Percentiles rank a stretch among this genome's conserved stretches.
These are phyloP conservation scores for Salmo trutta DNA, from an alignment of 2,797 vertebrate genomes.

Conservation along the genomic window DNA sequence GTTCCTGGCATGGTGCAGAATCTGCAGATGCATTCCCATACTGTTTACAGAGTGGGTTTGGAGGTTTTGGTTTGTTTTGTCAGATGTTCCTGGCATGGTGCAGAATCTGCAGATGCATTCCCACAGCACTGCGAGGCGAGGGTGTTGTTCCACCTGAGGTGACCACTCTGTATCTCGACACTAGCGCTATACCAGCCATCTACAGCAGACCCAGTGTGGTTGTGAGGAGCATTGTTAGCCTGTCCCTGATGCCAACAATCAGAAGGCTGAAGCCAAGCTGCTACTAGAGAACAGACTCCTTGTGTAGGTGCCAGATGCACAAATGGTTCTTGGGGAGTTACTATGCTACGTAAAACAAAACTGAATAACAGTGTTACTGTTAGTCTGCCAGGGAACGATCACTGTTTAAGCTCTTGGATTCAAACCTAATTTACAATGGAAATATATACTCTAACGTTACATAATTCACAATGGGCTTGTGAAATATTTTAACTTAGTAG, in stretches of 20 bases:
- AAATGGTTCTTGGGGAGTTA: background rate
- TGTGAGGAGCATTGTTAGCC: background rate
- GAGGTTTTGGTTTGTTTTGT: too few species aligned
- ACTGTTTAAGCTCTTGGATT: background rate
- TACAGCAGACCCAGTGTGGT: conserved; percentile 8
- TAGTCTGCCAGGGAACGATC: background rate
- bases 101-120: background rate
- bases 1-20: too few species aligned
- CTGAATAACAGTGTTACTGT: background rate
- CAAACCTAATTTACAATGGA: background rate
- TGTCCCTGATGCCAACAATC: background rate
- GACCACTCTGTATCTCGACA: background rate
- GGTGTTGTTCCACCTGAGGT: background rate
- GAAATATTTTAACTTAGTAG: background rate
- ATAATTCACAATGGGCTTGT: background rate
- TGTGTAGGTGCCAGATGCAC: background rate
- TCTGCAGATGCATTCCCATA: too few species aligned
- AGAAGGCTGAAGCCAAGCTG: background rate
- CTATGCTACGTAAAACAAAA: background rate
- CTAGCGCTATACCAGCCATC: background rate
- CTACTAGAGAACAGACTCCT: background rate
- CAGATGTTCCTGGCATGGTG: too few species aligned
- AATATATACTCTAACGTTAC: background rate
- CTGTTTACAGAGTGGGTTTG: too few species aligned
- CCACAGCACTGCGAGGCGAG: background rate